Evolutionary conservation across 2,113 vertebrate genomes (phyloP).

Genomic region (Phocoena phocoena): DNA sequence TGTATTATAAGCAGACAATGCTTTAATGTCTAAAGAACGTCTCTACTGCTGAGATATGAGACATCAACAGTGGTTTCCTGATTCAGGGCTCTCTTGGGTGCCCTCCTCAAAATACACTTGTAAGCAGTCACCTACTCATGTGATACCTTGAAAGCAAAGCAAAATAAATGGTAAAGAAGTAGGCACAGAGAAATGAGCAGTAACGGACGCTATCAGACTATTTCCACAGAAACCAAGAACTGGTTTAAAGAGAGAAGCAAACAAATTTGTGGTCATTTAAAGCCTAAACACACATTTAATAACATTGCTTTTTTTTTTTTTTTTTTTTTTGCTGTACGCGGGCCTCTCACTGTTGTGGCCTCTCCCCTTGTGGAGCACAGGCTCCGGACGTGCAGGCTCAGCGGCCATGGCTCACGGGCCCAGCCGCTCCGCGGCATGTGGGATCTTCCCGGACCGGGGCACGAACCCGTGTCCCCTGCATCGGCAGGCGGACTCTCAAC

Average conservation of each 20-base stretch:
- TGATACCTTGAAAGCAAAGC: not conserved
- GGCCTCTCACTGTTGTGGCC: too few relatives aligned
- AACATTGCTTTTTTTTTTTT: not conserved
- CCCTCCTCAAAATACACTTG: not conserved
- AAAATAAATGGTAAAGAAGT: not conserved
- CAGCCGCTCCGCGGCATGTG: too few relatives aligned
- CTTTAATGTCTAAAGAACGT: not conserved
- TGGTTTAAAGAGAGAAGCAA: constrained; percentile 4
- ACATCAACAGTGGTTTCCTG: accelerated
- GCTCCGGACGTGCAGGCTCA: too few relatives aligned
- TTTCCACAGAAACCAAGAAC: not conserved
- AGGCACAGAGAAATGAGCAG: not conserved
- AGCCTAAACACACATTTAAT: constrained; percentile 22
- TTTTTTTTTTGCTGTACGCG: too few relatives aligned
- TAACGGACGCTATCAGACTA: not conserved
- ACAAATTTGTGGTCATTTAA: not conserved
- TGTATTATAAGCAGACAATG: not conserved
- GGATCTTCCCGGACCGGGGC: accelerated
- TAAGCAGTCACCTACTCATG: not conserved
- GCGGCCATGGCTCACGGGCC: too few relatives aligned
- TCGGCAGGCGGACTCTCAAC: too few relatives aligned
- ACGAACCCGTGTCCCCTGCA: too few relatives aligned
- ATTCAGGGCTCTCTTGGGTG: not conserved
- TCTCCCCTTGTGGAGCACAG: too few relatives aligned
- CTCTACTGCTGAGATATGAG: not conserved